phyloP scores from a whole-genome alignment of 2,888 invertebrate species.

The Sinodicranocentrus sp. region DNA sequence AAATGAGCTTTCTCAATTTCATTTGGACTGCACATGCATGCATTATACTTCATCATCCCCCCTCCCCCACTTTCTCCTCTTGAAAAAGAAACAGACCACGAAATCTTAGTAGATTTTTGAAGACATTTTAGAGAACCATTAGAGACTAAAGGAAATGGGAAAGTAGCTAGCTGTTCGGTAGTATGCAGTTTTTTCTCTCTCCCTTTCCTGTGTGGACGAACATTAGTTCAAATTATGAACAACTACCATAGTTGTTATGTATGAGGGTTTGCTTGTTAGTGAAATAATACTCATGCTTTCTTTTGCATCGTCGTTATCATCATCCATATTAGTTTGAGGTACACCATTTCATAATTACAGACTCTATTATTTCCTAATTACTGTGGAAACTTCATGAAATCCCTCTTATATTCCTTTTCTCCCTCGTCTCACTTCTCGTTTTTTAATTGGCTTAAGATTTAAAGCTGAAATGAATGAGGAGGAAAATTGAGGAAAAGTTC shows the following conservation, averaged over 20 bases:
- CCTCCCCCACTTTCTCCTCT: no score
- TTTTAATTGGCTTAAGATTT: constrained; percentile 70
- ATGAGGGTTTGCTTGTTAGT: constrained; percentile 22
- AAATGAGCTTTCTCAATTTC: constrained; percentile 40
- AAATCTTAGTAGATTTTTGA: no score
- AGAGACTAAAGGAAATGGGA: no score
- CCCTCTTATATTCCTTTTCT: constrained; percentile 38
- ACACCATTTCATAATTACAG: constrained; percentile 75
- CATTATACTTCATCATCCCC: no score
- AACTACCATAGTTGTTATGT: constrained; percentile 39
- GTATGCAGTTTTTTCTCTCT: constrained; percentile 20
- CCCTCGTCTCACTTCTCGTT: constrained; percentile 55
- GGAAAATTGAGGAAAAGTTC: constrained; percentile 46
- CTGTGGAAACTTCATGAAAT: constrained; percentile 61
- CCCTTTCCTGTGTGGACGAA: neutral
- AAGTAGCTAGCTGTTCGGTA: no score
- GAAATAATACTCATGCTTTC: constrained; percentile 9
- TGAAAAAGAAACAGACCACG: no score
- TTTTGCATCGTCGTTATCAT: constrained; percentile 45
- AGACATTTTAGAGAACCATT: no score
- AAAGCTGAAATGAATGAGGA: constrained; percentile 61
- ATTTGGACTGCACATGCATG: constrained; percentile 7
- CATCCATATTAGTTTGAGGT: constrained; percentile 61
- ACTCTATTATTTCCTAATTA: constrained; percentile 75
- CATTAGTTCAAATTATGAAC: constrained; percentile 39